phyloP scores from a whole-genome alignment of 1,140 invertebrate species.

The Philotrypesis tridentata region DNA sequence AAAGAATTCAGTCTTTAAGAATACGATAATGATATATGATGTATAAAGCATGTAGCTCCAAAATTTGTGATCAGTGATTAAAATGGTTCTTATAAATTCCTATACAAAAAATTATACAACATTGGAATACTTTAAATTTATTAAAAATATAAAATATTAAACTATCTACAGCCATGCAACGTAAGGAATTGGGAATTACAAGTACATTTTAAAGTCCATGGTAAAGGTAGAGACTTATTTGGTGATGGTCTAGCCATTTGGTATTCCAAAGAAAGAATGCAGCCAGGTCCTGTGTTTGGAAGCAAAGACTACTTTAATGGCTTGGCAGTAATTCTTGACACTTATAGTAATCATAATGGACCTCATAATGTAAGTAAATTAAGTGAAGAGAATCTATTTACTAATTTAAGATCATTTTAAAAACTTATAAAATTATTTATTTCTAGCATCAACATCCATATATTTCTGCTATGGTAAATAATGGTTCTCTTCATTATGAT shows the following conservation, averaged over 20 bases:
- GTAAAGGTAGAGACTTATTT: constrained; percentile 94
- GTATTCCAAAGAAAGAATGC: constrained; percentile 95
- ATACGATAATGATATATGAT: neutral
- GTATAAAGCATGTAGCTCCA: no score
- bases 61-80: no score
- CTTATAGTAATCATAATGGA: constrained; percentile 99
- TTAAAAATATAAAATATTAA: constrained; percentile 24
- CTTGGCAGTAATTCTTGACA: constrained; percentile 95
- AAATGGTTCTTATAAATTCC: no score
- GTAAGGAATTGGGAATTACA: constrained; percentile 97
- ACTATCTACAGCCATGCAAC: constrained; percentile 82
- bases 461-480: constrained; percentile 98
- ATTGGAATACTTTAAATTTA: neutral
- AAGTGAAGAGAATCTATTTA: neutral
- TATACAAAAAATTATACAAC: neutral
- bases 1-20: neutral
- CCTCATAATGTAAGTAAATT: constrained; percentile 90
- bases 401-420: constrained; percentile 16
- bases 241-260: constrained; percentile 98
- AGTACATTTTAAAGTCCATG: constrained; percentile 97
- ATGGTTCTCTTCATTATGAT: constrained; percentile 96
- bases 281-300: constrained; percentile 93
- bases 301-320: constrained; percentile 95
- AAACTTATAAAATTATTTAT: constrained; percentile 39
- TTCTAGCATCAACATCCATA: constrained; percentile 97